These are phyloP conservation scores for Papilio aristodemus DNA, from an alignment of 1,140 invertebrate genomes.

Conservation along the genomic window DNA sequence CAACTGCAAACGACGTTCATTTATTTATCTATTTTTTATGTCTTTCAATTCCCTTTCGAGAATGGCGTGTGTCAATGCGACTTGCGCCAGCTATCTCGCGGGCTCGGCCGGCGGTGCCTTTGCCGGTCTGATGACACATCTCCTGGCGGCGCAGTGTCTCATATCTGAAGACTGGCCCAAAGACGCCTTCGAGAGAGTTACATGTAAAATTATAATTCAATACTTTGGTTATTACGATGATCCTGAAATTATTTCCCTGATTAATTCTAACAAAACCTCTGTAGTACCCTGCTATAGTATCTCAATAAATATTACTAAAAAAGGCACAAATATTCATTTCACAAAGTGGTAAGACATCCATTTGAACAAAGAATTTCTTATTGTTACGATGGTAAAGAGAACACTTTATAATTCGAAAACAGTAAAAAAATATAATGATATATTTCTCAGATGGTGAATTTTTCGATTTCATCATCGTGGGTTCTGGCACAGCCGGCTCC, in stretches of 20 bases:
- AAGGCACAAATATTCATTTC: too few relatives aligned
- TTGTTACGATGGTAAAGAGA: too few relatives aligned
- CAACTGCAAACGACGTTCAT: too few relatives aligned
- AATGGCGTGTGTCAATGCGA: constrained; percentile 47
- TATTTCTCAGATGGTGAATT: constrained; percentile 49
- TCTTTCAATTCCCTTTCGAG: not conserved
- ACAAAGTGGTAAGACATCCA: too few relatives aligned
- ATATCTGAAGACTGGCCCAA: constrained; percentile 58
- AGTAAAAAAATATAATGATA: not conserved
- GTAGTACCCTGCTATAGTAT: too few relatives aligned
- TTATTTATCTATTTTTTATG: too few relatives aligned
- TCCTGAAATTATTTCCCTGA: not conserved
- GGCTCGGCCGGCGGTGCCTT: constrained; percentile 54
- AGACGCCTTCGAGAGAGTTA: constrained; percentile 49
- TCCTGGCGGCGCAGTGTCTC: constrained; percentile 59
- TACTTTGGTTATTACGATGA: not conserved
- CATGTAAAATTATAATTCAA: constrained; percentile 44
- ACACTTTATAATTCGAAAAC: not conserved
- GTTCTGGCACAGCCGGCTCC: constrained; percentile 81
- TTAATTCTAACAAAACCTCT: too few relatives aligned
- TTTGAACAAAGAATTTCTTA: too few relatives aligned
- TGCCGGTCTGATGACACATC: constrained; percentile 53
- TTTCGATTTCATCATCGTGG: constrained; percentile 69
- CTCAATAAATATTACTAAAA: too few relatives aligned
- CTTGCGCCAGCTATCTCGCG: constrained; percentile 43